Evolutionary conservation across 2,113 vertebrate genomes (phyloP).

Genomic region (Heterotis niloticus): DNA sequence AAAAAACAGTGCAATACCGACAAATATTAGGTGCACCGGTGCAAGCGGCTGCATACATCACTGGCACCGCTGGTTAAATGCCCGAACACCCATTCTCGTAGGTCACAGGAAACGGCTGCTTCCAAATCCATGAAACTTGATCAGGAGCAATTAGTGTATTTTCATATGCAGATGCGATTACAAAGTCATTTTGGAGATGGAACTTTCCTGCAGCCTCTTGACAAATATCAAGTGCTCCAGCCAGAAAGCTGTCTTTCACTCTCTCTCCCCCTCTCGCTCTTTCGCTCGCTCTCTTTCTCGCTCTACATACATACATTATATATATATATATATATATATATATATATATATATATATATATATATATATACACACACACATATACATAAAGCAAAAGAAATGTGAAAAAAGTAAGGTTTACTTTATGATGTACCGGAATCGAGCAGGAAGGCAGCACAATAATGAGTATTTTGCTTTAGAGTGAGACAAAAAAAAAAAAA

Average conservation of each 20-base stretch:
- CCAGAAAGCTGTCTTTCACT: conserved; percentile 79
- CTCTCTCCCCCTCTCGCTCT: conserved; percentile 60
- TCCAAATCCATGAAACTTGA: conserved; percentile 90
- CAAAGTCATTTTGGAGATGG: conserved; percentile 99
- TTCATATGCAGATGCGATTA: conserved; percentile 99
- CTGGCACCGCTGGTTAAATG: conserved; percentile 75
- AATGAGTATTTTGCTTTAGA: conserved; percentile 98
- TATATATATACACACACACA: too few relatives aligned
- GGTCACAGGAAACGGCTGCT: conserved; percentile 88
- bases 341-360: background rate
- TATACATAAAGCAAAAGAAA: conserved; percentile 69
- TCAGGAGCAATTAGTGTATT: conserved; percentile 99
- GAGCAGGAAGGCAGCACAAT: conserved; percentile 69
- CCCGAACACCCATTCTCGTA: conserved; percentile 99
- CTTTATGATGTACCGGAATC: conserved; percentile 53
- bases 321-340: too few relatives aligned
- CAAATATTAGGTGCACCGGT: too few relatives aligned
- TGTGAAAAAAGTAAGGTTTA: conserved; percentile 32
- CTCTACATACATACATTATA: too few relatives aligned
- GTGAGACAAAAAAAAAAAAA: conserved; percentile 98
- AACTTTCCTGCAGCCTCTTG: conserved; percentile 99
- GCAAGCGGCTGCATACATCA: conserved; percentile 6
- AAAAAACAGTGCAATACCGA: too few relatives aligned
- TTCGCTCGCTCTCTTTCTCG: too few relatives aligned
- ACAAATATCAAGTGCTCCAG: conserved; percentile 98